Base-by-base conservation (phyloP, 2,888 invertebrate species). In the Rugalucina vietnamica region DNA sequence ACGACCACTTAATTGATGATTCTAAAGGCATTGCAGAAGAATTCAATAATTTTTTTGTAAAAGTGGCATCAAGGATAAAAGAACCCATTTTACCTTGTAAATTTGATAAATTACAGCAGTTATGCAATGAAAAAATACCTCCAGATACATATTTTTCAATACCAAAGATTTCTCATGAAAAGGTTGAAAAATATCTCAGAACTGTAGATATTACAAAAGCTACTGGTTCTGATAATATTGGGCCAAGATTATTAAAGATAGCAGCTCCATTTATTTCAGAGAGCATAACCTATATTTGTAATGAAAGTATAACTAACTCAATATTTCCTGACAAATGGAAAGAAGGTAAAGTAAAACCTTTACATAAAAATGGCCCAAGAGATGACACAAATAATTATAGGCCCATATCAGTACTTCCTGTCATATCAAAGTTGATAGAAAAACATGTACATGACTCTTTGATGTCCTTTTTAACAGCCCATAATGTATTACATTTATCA, bases 321-420 rank as follows among this genome's bases (percentile, higher is more conserved):
- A 43, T 18, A 43, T 43, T 43, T 43, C 43, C 43, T 43, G 43
- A 43, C 8, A 43, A 43, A 43, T 84, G 73, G 74, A 60, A 72
- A 37, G 29, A 76, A 21, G 76, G 76, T 27, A 73, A 76, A 36
- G 27, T 57, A 27, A 71, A 39, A 49, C 32, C 75, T 24, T 27
- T 72, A 2, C 76, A 71, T 43, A 71, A 76, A 39, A 81, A 76
- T 37, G 69, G 80, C 18, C 37, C 34, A 27, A 75, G 70, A 43
- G 37, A 36, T 21, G 50, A 75, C 32, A 77, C 70, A 43, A 73
- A 39, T 14, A 79, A 79, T 50, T 80, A 80, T 57, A 21, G 69
- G 14, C 80, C 80, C 29, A 65, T 75, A 29, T 60, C 60, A 60
- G 29, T 60, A 8, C 18, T 60, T 3, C 29, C 60, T 8, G 54